Percentiles rank a stretch among this genome's conserved stretches.
phyloP scores from a whole-genome alignment of 2,797 vertebrate species.

The Xenops minutus region DNA sequence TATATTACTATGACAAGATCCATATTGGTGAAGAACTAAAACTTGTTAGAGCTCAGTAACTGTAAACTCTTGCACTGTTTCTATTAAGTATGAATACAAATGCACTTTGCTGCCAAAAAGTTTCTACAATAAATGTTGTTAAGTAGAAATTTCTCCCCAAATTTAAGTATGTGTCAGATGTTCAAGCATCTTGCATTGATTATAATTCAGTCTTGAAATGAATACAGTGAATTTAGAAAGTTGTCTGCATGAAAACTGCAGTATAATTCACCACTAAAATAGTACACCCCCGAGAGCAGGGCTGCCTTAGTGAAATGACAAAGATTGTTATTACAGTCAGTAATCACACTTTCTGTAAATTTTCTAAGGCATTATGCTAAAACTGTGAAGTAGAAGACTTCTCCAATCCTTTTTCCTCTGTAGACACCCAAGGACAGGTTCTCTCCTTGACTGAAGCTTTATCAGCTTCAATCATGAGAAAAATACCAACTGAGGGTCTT shows the following conservation, averaged over 20 bases:
- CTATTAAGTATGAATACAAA: not conserved
- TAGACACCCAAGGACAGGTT: not conserved
- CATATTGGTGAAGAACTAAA: not conserved
- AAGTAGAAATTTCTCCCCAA: not conserved
- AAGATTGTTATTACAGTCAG: not conserved
- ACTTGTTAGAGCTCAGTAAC: not conserved
- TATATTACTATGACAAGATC: not conserved
- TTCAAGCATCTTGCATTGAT: conserved; percentile 12
- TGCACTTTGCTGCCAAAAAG: not conserved
- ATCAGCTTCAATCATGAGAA: not conserved
- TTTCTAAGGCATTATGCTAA: not conserved
- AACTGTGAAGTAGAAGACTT: not conserved
- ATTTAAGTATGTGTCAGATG: not conserved
- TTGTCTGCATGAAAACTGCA: not conserved
- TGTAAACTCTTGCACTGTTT: not conserved
- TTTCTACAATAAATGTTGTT: not conserved
- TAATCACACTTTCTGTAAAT: not conserved
- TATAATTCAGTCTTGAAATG: conserved; percentile 10
- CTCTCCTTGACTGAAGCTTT: not conserved
- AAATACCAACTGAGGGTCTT: not conserved
- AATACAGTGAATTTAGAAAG: not conserved
- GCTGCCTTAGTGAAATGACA: not conserved
- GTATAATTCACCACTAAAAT: not conserved
- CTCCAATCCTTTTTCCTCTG: not conserved
- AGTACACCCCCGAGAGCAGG: not conserved